Base-by-base conservation (phyloP, 2,888 invertebrate genomes). In the Meghimatium bilineatum region DNA sequence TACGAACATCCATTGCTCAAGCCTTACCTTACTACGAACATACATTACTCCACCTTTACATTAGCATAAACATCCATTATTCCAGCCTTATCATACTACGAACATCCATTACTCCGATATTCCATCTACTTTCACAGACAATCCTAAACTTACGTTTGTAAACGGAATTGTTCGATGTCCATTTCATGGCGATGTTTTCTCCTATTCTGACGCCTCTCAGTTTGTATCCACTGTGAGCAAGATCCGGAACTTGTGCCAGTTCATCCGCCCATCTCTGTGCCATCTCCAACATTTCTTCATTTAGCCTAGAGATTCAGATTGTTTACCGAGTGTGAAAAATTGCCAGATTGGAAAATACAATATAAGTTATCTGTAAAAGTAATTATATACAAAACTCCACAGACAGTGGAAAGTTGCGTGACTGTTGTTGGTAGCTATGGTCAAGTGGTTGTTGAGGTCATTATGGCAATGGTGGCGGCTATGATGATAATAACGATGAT, bases 121-220 rank as follows among this genome's bases (percentile, higher is more conserved):
- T 49, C 56, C 56, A 56, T 56, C 56, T 23, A 56, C 17, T 17
- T 56, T 2, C 23, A 17, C 20, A 6, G 2, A 17, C 56, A n/a
- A 20, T 23, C 60, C 29, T 34, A 12, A 1, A 74, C 80, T 80
- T 23, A 82, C 82, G 83, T 36, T 69, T 79, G 49, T 78, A 83
- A 23, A 67, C 71, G 12, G 72, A 52, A 26, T 63, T 36, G 74
- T 78, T 66, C 0, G 78, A 79, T 1, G 83, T 56, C 79, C 83
- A 83, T 66, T 83, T 83, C 83, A 83, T 83, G 72, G 83, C 76
- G 60, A 83, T 83, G 74, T 83, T 83, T 29, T 83, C 79, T 8
- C 77, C 78, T 10, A 83, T 74, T 29, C 83, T 32, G 44, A 44
- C 60, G 0, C 83, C 83, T 29, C 71, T 71, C 79, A 71, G 72